These are phyloP conservation scores for Eupristina koningsbergeri DNA, from an alignment of 1,140 invertebrate genomes.

Conservation along the genomic window DNA sequence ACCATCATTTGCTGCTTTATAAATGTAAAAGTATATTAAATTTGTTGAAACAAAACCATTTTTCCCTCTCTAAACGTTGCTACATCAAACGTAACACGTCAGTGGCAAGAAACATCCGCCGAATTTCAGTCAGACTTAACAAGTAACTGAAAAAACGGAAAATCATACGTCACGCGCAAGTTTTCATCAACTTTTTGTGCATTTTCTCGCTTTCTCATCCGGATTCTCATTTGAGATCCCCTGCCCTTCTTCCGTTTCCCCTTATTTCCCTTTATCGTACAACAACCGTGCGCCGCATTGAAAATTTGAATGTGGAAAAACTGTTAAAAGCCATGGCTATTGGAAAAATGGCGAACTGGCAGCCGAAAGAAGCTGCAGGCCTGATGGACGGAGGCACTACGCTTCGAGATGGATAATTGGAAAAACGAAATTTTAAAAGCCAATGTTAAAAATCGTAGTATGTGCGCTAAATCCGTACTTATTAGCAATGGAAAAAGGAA, in stretches of 20 bases:
- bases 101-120: background rate
- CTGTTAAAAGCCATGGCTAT: background rate
- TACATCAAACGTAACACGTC: background rate
- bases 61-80: background rate
- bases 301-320: constrained; percentile 14
- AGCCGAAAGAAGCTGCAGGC: background rate
- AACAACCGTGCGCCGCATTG: constrained; percentile 3
- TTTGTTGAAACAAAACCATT: background rate
- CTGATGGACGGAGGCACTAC: background rate
- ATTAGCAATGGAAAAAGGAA: background rate
- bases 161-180: background rate
- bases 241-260: background rate
- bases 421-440: constrained; percentile 28
- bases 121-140: background rate
- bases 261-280: constrained; percentile 5
- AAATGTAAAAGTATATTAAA: too few species aligned
- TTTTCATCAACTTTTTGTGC: constrained; percentile 8
- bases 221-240: background rate
- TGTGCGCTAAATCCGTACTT: background rate
- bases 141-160: background rate
- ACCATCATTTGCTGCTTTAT: too few species aligned
- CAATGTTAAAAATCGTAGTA: background rate
- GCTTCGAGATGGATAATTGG: background rate
- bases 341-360: background rate
- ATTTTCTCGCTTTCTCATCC: background rate